phyloP scores from a whole-genome alignment of 1,140 invertebrate species.

The Lordiphosa collinella region DNA sequence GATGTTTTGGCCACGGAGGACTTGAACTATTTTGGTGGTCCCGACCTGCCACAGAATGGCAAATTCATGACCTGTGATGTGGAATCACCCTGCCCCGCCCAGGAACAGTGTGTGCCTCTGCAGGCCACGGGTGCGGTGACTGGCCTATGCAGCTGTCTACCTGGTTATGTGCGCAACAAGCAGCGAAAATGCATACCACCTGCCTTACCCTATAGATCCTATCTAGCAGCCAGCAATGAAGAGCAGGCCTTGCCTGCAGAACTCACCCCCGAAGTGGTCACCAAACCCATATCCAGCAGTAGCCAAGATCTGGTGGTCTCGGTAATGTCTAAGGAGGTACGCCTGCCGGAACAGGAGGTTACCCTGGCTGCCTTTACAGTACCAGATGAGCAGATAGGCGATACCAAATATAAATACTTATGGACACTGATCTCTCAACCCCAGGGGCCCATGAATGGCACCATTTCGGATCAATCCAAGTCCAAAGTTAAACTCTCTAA shows the following conservation, averaged over 20 bases:
- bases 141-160: conserved; percentile 86
- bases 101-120: conserved; percentile 84
- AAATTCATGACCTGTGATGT: conserved; percentile 80
- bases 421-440: conserved; percentile 93
- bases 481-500: conserved; percentile 88
- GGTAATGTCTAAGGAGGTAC: conserved; percentile 86
- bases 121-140: conserved; percentile 80
- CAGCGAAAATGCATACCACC: conserved; percentile 79
- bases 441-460: conserved; percentile 86
- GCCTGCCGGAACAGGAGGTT: conserved; percentile 87
- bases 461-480: conserved; percentile 92
- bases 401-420: conserved; percentile 90
- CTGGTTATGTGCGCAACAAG: conserved; percentile 82
- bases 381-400: conserved; percentile 86
- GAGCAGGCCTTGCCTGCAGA: conserved; percentile 46
- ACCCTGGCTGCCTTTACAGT: conserved; percentile 89
- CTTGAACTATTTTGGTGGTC: conserved; percentile 50
- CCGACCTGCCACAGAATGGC: conserved; percentile 32
- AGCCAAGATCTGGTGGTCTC: conserved; percentile 86
- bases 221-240: conserved; percentile 37
- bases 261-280: conserved; percentile 26
- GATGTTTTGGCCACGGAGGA: conserved; percentile 78
- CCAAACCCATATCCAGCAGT: conserved; percentile 63
- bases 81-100: conserved; percentile 82
- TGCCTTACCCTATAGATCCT: conserved; percentile 54